phyloP scores from a whole-genome alignment of 1,140 invertebrate species.

The Bombus consobrinus region DNA sequence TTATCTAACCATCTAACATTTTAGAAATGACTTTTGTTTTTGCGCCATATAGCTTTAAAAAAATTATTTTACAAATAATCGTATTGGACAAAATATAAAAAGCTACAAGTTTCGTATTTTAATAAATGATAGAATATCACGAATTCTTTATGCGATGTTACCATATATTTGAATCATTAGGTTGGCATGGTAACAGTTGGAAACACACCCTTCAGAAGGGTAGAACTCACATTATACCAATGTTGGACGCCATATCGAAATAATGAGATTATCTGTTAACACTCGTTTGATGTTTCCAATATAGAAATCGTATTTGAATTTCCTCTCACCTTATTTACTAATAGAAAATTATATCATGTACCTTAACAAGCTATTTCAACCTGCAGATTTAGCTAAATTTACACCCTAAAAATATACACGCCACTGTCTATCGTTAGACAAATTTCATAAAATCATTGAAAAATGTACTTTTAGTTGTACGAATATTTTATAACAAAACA shows the following conservation, averaged over 20 bases:
- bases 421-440: too few species aligned
- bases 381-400: not conserved
- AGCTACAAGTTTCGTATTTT: not conserved
- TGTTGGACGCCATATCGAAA: conserved; percentile 23
- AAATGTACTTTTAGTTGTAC: not conserved
- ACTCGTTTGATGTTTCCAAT: not conserved
- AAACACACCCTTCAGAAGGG: not conserved
- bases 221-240: not conserved
- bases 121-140: not conserved
- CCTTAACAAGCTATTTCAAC: not conserved
- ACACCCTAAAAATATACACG: not conserved
- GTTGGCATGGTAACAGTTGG: conserved; percentile 32
- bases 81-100: not conserved
- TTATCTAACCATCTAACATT: not conserved
- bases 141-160: not conserved
- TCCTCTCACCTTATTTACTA: not conserved
- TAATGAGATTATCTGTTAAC: not conserved
- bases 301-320: not conserved
- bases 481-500: not conserved
- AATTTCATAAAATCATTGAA: not conserved
- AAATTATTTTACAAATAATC: not conserved
- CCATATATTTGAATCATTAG: not conserved
- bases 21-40: not conserved
- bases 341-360: not conserved
- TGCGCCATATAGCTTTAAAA: not conserved